These are phyloP conservation scores for Lapara coniferarum DNA, from an alignment of 2,888 invertebrate genomes.

Conservation along the genomic window DNA sequence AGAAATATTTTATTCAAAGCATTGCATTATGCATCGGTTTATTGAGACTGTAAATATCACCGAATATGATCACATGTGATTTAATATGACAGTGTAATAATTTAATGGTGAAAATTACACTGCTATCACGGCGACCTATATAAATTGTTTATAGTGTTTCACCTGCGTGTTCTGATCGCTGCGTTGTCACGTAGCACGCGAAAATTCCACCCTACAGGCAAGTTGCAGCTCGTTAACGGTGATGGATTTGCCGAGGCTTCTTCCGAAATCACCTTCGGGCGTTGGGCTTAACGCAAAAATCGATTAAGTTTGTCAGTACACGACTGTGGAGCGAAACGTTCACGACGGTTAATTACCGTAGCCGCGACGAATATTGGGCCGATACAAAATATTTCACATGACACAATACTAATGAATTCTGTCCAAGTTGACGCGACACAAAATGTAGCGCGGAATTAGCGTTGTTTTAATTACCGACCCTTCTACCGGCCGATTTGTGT, in stretches of 20 bases:
- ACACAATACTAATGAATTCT: constrained; percentile 76
- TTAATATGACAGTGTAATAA: constrained; percentile 14
- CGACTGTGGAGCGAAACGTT: constrained; percentile 66
- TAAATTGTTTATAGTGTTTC: constrained; percentile 44
- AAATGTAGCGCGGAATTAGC: constrained; percentile 58
- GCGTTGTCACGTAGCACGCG: constrained; percentile 48
- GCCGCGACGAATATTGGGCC: constrained; percentile 54
- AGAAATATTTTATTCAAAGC: not conserved
- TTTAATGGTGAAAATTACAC: constrained; percentile 20
- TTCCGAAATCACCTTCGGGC: constrained; percentile 57
- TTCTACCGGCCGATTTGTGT: constrained; percentile 45
- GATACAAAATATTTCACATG: constrained; percentile 55
- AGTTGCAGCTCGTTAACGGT: constrained; percentile 61
- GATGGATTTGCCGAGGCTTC: constrained; percentile 59
- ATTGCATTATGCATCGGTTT: constrained; percentile 26
- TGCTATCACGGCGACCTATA: constrained; percentile 40
- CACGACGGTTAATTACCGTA: constrained; percentile 65
- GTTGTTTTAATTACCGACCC: constrained; percentile 61
- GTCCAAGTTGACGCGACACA: constrained; percentile 68
- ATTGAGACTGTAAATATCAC: constrained; percentile 9
- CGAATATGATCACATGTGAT: constrained; percentile 10
- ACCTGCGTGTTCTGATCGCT: constrained; percentile 47
- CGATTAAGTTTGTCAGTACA: constrained; percentile 77
- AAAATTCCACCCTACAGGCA: constrained; percentile 55
- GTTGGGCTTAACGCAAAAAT: constrained; percentile 64